Evolutionary conservation across 2,113 vertebrate genomes (phyloP).

Genomic region (Thermophis baileyi): DNA sequence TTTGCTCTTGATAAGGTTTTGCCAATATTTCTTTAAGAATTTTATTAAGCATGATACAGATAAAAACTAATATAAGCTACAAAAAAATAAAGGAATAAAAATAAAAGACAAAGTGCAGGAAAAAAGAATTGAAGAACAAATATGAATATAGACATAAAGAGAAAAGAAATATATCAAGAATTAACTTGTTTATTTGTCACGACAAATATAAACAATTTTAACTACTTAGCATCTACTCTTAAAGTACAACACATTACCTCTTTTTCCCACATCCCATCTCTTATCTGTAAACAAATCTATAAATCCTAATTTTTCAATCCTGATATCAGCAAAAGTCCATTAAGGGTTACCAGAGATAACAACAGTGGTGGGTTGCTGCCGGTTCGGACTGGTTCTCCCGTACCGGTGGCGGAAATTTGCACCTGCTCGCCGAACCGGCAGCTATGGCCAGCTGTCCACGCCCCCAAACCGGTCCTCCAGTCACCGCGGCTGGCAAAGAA

Average conservation of each 20-base stretch:
- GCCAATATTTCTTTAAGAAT: background rate
- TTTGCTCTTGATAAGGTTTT: background rate
- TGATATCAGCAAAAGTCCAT: background rate
- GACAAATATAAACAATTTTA: background rate
- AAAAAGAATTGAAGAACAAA: background rate
- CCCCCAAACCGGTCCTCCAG: too few relatives aligned
- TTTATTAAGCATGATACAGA: background rate
- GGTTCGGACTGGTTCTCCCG: too few relatives aligned
- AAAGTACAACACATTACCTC: background rate
- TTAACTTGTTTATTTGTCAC: background rate
- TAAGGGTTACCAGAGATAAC: background rate
- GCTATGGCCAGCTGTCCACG: too few relatives aligned
- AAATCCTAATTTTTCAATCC: background rate
- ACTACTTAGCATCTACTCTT: background rate
- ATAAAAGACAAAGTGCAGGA: background rate
- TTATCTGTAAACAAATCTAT: background rate
- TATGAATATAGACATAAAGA: background rate
- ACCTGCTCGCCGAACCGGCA: too few relatives aligned
- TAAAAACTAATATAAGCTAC: too few relatives aligned
- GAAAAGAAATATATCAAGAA: background rate
- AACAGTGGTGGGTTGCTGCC: too few relatives aligned
- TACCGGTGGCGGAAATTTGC: too few relatives aligned
- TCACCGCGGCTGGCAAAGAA: too few relatives aligned
- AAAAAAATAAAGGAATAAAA: background rate
- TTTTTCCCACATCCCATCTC: background rate